Evolutionary conservation across 2,113 vertebrate species (phyloP).

Genomic region (Poicephalus gulielmi): DNA sequence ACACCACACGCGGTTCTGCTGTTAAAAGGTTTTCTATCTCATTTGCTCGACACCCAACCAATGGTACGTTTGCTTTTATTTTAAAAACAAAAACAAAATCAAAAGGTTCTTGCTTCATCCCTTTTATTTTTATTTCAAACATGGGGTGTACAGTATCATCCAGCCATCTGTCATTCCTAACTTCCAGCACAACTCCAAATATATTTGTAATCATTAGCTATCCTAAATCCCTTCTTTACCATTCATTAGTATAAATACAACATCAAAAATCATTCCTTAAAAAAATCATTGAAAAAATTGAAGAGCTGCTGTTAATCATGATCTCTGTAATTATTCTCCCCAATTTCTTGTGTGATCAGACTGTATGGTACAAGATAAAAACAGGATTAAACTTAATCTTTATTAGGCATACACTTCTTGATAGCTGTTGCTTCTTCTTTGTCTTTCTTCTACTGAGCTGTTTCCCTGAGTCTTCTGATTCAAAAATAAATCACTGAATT

Average conservation of each 20-base stretch:
- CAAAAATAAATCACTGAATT: slow-evolving; percentile 22
- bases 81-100: slow-evolving; percentile 71
- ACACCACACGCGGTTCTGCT: slow-evolving; percentile 92
- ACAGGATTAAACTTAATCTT: slow-evolving; percentile 29
- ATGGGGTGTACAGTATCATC: slow-evolving; percentile 72
- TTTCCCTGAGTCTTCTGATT: slow-evolving; percentile 18
- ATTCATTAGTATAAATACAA: slow-evolving; percentile 55
- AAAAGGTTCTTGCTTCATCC: slow-evolving; percentile 79
- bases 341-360: slow-evolving; percentile 53
- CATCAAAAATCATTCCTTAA: slow-evolving; percentile 37
- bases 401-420: slow-evolving; percentile 54
- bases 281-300: slow-evolving; percentile 22
- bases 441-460: slow-evolving; percentile 41
- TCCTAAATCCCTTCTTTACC: slow-evolving; percentile 41
- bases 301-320: slow-evolving; percentile 30
- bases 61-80: slow-evolving; percentile 95
- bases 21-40: slow-evolving; percentile 98
- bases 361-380: slow-evolving; percentile 21
- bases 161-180: slow-evolving; percentile 61
- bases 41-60: slow-evolving; percentile 97
- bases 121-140: slow-evolving; percentile 75
- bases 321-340: slow-evolving; percentile 46
- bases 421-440: slow-evolving; percentile 49
- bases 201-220: slow-evolving; percentile 55
- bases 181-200: slow-evolving; percentile 62